Evolutionary conservation across 2,888 invertebrate genomes (phyloP), one percentile per base, ranked within the genome.

Genomic region (Yponomeuta evonymella): DNA sequence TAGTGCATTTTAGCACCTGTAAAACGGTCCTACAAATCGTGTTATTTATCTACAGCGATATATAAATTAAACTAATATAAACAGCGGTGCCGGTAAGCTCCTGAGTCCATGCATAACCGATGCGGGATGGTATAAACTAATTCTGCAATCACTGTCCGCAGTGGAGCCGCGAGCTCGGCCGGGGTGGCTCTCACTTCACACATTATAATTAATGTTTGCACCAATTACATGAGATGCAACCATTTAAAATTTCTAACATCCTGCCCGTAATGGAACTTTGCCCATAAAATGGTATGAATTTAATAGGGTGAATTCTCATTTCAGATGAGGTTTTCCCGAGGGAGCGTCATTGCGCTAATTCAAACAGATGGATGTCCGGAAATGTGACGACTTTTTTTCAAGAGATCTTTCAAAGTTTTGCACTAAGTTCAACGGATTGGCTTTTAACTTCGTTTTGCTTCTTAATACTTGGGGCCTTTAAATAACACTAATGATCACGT

Each of bases 171-270:
- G 73, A 73, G 75, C 74, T 74, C 73, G 77, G 76, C 75, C 76
- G 74, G 78, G 51, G 51, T 12, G 5, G 51, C 51, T 12, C 51
- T 75, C 76, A 70, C 74, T 81, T 78, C 78, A 74, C 78, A 77
- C 68, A 58, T 51, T 68, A 51, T 85, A 85, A 86, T 85, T 84
- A 85, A 84, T 84, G 80, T 85, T 86, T 85, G 82, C 83, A 83
- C 79, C 81, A 83, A 86, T 86, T 85, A 84, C 82, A 82, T 83
- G 36, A 43, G 67, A 9, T 43, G 67, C 67, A 48, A 67, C 48
- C 67, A 67, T 67, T 67, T 67, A 67, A 67, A 67, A 67, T 48
- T 67, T 67, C 67, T 67, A 67, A 67, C 67, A 48, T 58, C 48
- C 48, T 43, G 15, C 67, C 43, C 67, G 36, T 67, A 67, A 67